Evolutionary conservation across 35 echinoderm and acorn worm genomes (phyloP).

Genomic region (Hemicentrotus pulcherrimus): DNA sequence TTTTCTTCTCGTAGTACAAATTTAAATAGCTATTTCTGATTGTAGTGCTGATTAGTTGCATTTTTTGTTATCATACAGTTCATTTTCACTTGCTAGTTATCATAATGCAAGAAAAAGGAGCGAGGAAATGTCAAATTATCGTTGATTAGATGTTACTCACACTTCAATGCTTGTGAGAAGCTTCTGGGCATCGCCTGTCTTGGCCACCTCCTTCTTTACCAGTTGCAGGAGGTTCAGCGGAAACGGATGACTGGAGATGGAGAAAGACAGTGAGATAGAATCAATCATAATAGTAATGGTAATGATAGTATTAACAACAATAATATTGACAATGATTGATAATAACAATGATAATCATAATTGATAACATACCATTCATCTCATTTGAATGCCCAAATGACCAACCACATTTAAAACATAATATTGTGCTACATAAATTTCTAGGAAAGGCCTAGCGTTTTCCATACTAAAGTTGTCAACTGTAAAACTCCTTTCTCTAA

Average conservation of each 20-base stretch:
- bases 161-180: slow-evolving; percentile 85
- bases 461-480: no score
- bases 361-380: background rate
- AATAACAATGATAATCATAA: background rate
- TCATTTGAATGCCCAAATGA: no score
- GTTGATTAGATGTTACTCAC: slow-evolving; percentile 67
- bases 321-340: background rate
- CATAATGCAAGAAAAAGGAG: no score
- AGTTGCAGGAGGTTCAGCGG: slow-evolving; percentile 57
- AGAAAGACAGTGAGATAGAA: slow-evolving; percentile 2
- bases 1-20: no score
- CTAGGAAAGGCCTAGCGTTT: no score
- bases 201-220: slow-evolving; percentile 77
- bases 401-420: no score
- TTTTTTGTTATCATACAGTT: no score
- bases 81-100: no score
- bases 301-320: background rate
- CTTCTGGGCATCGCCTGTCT: slow-evolving; percentile 81
- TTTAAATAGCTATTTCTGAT: no score
- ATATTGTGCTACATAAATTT: no score
- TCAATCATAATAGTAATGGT: background rate
- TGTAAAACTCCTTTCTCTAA: no score
- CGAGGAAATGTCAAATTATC: background rate
- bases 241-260: slow-evolving; percentile 77
- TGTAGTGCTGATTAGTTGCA: no score